Percentiles rank a stretch among this genome's conserved stretches.
These are phyloP conservation scores for Oceanites oceanicus DNA, from an alignment of 2,113 vertebrate genomes.

Conservation along the genomic window DNA sequence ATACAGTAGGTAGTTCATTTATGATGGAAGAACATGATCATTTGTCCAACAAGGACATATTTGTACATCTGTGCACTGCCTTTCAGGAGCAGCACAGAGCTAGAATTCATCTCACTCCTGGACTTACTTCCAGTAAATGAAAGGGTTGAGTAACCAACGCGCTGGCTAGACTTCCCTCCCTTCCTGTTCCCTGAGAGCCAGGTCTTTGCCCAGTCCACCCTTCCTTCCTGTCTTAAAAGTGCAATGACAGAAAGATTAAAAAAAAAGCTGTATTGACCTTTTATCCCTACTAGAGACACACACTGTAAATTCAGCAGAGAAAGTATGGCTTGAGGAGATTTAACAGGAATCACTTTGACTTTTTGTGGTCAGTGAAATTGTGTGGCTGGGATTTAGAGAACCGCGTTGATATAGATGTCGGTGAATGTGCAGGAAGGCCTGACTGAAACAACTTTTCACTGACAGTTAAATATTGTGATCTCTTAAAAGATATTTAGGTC, in stretches of 20 bases:
- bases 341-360: conserved; percentile 23
- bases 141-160: conserved; percentile 81
- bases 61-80: conserved; percentile 80
- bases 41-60: conserved; percentile 84
- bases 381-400: background rate
- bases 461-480: background rate
- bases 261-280: conserved; percentile 55
- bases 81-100: conserved; percentile 86
- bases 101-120: conserved; percentile 85
- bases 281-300: conserved; percentile 31
- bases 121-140: conserved; percentile 81
- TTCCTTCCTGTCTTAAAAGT: conserved; percentile 85
- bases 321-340: background rate
- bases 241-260: conserved; percentile 60
- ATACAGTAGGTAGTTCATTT: conserved; percentile 80
- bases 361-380: background rate
- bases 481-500: background rate
- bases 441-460: background rate
- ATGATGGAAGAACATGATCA: conserved; percentile 80
- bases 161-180: conserved; percentile 85
- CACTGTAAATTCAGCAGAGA: conserved; percentile 10
- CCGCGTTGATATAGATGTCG: background rate
- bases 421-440: background rate
- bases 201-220: conserved; percentile 79
- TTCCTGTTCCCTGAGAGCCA: conserved; percentile 85